Evolutionary conservation across 2,888 invertebrate genomes (phyloP), one percentile per base, ranked within the genome.

Genomic region (Onchidella celtica): DNA sequence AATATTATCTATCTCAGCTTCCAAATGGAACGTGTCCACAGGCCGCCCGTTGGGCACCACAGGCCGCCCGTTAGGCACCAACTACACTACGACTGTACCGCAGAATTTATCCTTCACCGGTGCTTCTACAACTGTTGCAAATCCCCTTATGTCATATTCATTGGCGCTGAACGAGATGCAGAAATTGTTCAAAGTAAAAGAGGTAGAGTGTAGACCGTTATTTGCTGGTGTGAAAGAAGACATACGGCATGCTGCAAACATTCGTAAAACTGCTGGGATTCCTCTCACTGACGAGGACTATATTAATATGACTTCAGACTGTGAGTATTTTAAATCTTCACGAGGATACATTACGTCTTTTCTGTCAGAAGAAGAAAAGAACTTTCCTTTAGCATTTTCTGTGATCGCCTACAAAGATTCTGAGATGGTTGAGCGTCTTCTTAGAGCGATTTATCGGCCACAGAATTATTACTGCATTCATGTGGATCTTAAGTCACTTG

Each of bases 401-500:
- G 9, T 79, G 0, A 1, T 72, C 9, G 65, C 21, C 11, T 79
- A 59, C 55, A 79, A 40, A 32, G 72, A 72, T 34, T 24, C 34
- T 0, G 79, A 79, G 40, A 79, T 79, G 79, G 47, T 72, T 14
- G 79, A 79, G 32, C 38, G 79, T 2, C 72, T 79, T 9, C 38
- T 78, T 1, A 47, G 78, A n/a, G 29, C 59, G 1, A 66, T 78
- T 4, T 78, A 78, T 32, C 36, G 79, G 11, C 79, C 79, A 2
- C 79, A 79, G 65, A 79, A 79, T 27, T 40, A 47, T 29, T 79
- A 79, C 65, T 79, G 79, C 65, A 72, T 79, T 0, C 79, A 79
- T 14, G 72, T 79, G 40, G 79, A 79, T 24, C 9, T n/a, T 6
- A 72, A 61, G 47, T 27, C 79, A 0, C 11, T 27, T 6, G n/a